Conservation (phyloP, 2,888 invertebrate species). For the Lithophane semibrunnea region DNA sequence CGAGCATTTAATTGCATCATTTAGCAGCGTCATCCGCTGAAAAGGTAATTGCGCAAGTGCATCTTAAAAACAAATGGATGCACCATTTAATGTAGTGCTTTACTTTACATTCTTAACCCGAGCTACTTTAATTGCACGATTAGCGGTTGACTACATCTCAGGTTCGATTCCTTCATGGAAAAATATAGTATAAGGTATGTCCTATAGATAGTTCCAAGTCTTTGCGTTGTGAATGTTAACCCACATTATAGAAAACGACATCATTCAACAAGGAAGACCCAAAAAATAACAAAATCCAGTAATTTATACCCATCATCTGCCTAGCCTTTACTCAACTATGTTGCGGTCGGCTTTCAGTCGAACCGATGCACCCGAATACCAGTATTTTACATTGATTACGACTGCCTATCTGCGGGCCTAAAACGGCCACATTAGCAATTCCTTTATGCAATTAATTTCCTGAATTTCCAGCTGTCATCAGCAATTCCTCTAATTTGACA, state of each 20-base stretch:
- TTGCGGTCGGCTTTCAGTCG: neutral
- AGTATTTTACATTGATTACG: no score
- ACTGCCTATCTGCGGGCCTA: no score
- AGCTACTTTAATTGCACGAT: neutral
- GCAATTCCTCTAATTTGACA: no score
- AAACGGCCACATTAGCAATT: no score
- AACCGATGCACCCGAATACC: neutral
- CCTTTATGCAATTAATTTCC: no score
- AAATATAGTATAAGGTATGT: neutral
- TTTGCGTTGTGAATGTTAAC: no score
- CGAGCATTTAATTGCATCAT: constrained; percentile 47
- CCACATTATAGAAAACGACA: neutral
- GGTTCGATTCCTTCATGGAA: neutral
- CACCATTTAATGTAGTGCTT: neutral
- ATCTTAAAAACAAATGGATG: constrained; percentile 31
- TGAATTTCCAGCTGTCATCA: no score
- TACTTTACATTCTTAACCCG: neutral
- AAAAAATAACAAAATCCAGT: neutral
- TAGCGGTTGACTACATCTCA: no score
- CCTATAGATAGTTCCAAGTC: neutral
- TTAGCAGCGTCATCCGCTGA: constrained; percentile 32
- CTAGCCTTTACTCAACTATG: neutral
- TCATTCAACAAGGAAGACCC: neutral
- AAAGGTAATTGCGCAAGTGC: constrained; percentile 31
- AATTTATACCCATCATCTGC: neutral